Conservation (phyloP, 2,888 invertebrate genomes). For the Parnassius mnemosyne region DNA sequence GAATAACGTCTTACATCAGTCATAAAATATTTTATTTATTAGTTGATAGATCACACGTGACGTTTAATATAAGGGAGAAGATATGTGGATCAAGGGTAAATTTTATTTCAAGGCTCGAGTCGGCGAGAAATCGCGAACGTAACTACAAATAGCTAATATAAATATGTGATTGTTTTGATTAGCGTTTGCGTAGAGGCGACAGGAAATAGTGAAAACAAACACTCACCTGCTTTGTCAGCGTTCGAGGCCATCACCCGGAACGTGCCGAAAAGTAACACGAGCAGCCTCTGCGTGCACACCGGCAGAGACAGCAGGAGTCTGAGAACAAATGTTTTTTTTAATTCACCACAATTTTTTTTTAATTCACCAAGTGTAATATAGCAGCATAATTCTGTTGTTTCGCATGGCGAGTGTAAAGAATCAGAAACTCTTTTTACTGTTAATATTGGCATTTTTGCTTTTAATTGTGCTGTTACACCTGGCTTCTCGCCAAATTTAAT, state of each 20-base stretch:
- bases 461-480: no score
- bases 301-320: slow-evolving; percentile 94
- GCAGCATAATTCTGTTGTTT: no score
- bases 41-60: slow-evolving; percentile 10
- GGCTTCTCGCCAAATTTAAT: no score
- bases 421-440: no score
- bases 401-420: no score
- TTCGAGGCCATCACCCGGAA: slow-evolving; percentile 97
- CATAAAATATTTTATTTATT: slow-evolving; percentile 11
- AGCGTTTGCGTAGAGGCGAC: not conserved
- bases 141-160: slow-evolving; percentile 14
- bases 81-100: slow-evolving; percentile 23
- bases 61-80: slow-evolving; percentile 2
- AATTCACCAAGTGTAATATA: no score
- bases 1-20: not conserved
- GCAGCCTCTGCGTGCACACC: slow-evolving; percentile 93
- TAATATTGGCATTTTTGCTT: no score
- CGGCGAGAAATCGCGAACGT: slow-evolving; percentile 3
- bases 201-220: slow-evolving; percentile 5
- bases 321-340: slow-evolving; percentile 41
- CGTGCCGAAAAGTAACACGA: slow-evolving; percentile 97
- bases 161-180: slow-evolving; percentile 18
- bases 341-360: no score
- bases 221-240: slow-evolving; percentile 87
- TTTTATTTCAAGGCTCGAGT: slow-evolving; percentile 5